Evolutionary conservation across 2,113 vertebrate genomes (phyloP).

Genomic region (Donacobius atricapilla): DNA sequence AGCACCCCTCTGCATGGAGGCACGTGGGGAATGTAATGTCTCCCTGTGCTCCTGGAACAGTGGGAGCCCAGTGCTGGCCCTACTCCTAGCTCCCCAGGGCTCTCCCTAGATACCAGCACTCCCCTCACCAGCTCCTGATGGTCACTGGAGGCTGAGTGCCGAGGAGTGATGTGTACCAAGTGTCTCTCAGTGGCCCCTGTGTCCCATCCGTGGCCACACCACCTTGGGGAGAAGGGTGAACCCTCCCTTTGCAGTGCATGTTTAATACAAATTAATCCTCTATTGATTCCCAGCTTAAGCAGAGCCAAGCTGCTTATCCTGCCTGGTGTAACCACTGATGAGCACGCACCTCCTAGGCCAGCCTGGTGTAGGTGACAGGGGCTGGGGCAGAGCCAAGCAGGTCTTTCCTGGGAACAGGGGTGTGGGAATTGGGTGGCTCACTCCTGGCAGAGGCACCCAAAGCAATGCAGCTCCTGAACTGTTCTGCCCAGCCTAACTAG

Average conservation of each 20-base stretch:
- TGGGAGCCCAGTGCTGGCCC: neutral
- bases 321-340: neutral
- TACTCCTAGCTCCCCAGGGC: rapidly evolving
- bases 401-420: neutral
- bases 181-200: neutral
- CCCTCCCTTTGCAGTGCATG: rapidly evolving
- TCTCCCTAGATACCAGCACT: neutral
- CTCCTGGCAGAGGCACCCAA: neutral
- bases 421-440: rapidly evolving
- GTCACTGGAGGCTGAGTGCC: neutral
- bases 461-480: neutral
- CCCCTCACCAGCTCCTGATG: neutral
- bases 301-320: neutral
- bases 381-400: neutral
- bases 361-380: rapidly evolving
- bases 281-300: slow-evolving; percentile 13
- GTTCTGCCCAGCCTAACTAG: neutral
- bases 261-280: slow-evolving; percentile 26
- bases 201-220: rapidly evolving
- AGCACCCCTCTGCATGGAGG: neutral
- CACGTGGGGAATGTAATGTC: rapidly evolving
- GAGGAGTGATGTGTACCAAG: neutral
- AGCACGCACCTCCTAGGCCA: neutral
- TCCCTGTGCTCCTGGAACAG: neutral
- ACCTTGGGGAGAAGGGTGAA: neutral